Conservation (phyloP, 2,888 invertebrate genomes). For the Aphodius granarius region DNA sequence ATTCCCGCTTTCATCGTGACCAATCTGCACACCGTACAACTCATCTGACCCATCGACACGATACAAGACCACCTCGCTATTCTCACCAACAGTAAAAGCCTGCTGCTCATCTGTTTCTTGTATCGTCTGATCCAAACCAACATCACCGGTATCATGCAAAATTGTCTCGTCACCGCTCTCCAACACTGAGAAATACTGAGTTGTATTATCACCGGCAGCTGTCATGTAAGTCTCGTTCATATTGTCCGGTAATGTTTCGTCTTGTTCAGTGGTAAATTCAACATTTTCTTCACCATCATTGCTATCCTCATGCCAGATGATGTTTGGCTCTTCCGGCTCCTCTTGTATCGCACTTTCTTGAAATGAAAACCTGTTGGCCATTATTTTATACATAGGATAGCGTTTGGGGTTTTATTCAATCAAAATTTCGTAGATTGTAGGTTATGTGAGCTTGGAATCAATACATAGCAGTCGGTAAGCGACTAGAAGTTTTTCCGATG, state of each 20-base stretch:
- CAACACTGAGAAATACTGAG: slow-evolving; percentile 48
- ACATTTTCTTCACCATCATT: slow-evolving; percentile 30
- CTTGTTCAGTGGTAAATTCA: slow-evolving; percentile 29
- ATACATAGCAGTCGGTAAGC: neutral
- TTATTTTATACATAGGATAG: slow-evolving; percentile 24
- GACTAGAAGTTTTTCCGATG: too few relatives aligned
- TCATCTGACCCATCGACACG: slow-evolving; percentile 49
- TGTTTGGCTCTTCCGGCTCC: slow-evolving; percentile 17
- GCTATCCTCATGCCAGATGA: slow-evolving; percentile 31
- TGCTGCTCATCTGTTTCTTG: slow-evolving; percentile 26
- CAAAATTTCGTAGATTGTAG: too few relatives aligned
- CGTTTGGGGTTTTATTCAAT: too few relatives aligned
- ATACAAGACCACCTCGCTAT: slow-evolving; percentile 46
- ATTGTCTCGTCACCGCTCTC: slow-evolving; percentile 42
- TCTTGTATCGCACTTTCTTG: slow-evolving; percentile 18
- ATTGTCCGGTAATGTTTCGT: slow-evolving; percentile 38
- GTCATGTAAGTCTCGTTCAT: slow-evolving; percentile 46
- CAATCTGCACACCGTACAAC: slow-evolving; percentile 49
- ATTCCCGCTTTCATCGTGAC: slow-evolving; percentile 50
- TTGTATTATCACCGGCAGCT: slow-evolving; percentile 43
- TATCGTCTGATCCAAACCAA: slow-evolving; percentile 31
- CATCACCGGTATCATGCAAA: slow-evolving; percentile 40
- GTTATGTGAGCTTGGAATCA: neutral
- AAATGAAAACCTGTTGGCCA: slow-evolving; percentile 23
- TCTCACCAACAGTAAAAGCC: slow-evolving; percentile 29